Evolutionary conservation across 1,140 invertebrate species (phyloP).

Genomic region (Neodiprion lecontei): DNA sequence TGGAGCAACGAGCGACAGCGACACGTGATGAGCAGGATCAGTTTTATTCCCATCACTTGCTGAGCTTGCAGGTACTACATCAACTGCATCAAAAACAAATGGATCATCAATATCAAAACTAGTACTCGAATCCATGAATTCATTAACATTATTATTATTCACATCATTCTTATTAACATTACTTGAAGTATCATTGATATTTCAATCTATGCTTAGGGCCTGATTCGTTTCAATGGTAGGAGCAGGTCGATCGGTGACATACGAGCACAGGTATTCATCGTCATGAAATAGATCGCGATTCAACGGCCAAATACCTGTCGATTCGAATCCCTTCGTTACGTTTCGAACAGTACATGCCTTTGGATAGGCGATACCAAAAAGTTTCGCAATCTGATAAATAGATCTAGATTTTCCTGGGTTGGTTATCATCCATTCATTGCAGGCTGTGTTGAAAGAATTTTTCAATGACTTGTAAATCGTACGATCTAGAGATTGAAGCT

Average conservation of each 20-base stretch:
- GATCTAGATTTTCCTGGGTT: conserved; percentile 35
- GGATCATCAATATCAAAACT: too few species aligned
- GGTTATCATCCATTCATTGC: conserved; percentile 42
- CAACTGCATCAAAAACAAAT: too few species aligned
- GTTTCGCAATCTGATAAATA: neutral
- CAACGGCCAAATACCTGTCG: neutral
- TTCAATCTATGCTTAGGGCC: neutral
- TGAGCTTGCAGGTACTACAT: neutral
- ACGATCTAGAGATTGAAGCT: conserved; percentile 47
- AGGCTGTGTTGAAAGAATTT: conserved; percentile 41
- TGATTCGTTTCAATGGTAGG: conserved; percentile 3
- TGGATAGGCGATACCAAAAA: neutral
- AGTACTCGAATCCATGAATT: too few species aligned
- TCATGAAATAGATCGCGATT: conserved; percentile 46
- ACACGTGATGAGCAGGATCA: neutral
- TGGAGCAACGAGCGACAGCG: neutral
- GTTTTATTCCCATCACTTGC: neutral
- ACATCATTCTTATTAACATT: neutral
- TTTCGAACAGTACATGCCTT: neutral
- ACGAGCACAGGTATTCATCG: conserved; percentile 43
- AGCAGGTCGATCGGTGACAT: conserved; percentile 25
- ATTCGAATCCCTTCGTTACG: neutral
- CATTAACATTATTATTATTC: too few species aligned
- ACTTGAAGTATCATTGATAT: neutral
- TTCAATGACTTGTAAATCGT: conserved; percentile 43